Base-by-base conservation (phyloP, 1,140 invertebrate species). In the Drosophila novamexicana region DNA sequence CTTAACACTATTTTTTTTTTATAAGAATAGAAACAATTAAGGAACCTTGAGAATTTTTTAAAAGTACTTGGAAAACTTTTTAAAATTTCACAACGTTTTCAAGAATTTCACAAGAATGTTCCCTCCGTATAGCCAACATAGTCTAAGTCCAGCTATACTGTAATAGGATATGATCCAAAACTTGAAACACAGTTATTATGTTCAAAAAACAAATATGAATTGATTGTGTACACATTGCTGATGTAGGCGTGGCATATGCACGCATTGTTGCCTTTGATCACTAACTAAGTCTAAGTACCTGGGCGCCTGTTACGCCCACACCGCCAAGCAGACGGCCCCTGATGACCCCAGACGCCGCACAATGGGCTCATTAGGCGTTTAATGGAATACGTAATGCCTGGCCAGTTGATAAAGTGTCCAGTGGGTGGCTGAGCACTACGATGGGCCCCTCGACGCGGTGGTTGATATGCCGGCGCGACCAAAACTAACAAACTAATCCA, bases 401-500 rank as follows among this genome's bases (percentile, higher is more conserved):
- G 44, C 39, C 53, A 64, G 70, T 79, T 86, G 83, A 86, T 88
- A 86, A 83, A 86, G 83, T 86, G 84, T 69, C 66, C 76, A 77
- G 71, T 77, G 64, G 73, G 61, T 74, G 63, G 65, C 42, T 61
- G 57, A 49, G 44, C 37, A 34, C 18, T 52, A 45, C 42, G 45
- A 44, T 63, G 45, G n/a, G 50, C 40, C 12, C 47, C 54, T 44
- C 22, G 37, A 42, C 71, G 22, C 22, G 77, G 66, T 82, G 72
- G 82, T 59, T 83, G 81, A 61, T 75, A 22, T 32, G 37, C 37
- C 62, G 32, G 50, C 37, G 64, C 68, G 65, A 62, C 52, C 73
- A 73, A 75, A 76, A 89, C 84, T 84, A 89, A 89, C 84, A 84
- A 89, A 88, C 84, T 89, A 89, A 89, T 89, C 84, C 84, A 89